Evolutionary conservation across 2,797 vertebrate genomes (phyloP).

Genomic region (Nasua narica): DNA sequence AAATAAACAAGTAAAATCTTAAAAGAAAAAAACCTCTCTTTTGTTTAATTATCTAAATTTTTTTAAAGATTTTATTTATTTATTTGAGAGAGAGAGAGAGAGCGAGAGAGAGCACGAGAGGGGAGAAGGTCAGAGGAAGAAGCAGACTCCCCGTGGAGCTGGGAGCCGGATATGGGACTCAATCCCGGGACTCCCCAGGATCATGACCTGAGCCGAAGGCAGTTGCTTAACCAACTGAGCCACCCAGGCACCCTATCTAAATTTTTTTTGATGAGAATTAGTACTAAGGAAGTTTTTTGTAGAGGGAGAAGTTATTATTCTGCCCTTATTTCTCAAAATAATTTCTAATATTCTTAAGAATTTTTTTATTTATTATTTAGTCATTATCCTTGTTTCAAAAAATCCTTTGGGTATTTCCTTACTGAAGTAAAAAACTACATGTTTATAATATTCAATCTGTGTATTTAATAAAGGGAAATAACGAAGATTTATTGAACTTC

Average conservation of each 20-base stretch:
- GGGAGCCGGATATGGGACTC: no score
- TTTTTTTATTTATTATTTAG: background rate
- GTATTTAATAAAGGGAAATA: background rate
- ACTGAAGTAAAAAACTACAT: background rate
- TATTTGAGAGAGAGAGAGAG: no score
- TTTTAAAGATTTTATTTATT: no score
- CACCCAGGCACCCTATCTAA: no score
- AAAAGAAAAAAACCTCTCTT: background rate
- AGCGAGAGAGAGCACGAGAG: no score
- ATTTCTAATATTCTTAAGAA: background rate
- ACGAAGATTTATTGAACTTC: background rate
- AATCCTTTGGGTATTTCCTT: background rate
- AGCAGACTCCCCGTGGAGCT: no score
- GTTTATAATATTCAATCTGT: background rate
- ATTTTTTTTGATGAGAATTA: background rate
- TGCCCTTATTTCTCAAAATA: background rate
- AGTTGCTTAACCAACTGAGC: no score
- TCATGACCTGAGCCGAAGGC: no score
- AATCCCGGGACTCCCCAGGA: no score
- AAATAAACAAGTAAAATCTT: background rate
- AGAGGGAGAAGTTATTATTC: background rate
- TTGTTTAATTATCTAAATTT: background rate
- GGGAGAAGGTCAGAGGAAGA: no score
- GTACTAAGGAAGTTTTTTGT: background rate
- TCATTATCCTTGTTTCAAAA: background rate